phyloP scores from a whole-genome alignment of 2,888 invertebrate genomes.

The Coelopa pilipes region DNA sequence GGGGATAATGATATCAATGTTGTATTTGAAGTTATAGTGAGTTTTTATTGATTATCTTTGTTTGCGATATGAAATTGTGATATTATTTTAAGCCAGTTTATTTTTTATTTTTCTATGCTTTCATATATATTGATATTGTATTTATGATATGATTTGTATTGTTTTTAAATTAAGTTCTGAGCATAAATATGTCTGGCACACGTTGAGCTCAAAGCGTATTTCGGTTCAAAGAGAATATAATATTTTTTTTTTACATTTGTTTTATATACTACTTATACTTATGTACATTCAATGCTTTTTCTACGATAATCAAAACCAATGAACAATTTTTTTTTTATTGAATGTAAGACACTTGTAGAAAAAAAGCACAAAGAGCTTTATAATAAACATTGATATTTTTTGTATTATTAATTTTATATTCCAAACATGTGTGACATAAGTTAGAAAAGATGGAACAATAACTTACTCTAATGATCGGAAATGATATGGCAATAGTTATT shows the following conservation, averaged over 20 bases:
- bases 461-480: neutral
- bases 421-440: neutral
- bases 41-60: neutral
- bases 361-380: slow-evolving; percentile 36
- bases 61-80: slow-evolving; percentile 18
- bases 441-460: neutral
- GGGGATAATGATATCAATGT: neutral
- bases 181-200: slow-evolving; percentile 33
- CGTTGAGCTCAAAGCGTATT: slow-evolving; percentile 3
- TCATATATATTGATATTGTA: neutral
- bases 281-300: slow-evolving; percentile 4
- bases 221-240: slow-evolving; percentile 1
- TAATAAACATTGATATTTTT: neutral
- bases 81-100: slow-evolving; percentile 21
- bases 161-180: neutral
- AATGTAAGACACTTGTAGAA: slow-evolving; percentile 40
- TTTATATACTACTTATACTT: neutral
- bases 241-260: slow-evolving; percentile 7
- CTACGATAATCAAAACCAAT: neutral
- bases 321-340: neutral
- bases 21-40: neutral
- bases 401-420: slow-evolving; percentile 20
- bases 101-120: slow-evolving; percentile 23
- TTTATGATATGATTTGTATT: slow-evolving; percentile 11
- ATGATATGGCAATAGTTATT: slow-evolving; percentile 2